These are phyloP conservation scores for Felis chaus DNA, from an alignment of 2,113 vertebrate species.

Conservation along the genomic window DNA sequence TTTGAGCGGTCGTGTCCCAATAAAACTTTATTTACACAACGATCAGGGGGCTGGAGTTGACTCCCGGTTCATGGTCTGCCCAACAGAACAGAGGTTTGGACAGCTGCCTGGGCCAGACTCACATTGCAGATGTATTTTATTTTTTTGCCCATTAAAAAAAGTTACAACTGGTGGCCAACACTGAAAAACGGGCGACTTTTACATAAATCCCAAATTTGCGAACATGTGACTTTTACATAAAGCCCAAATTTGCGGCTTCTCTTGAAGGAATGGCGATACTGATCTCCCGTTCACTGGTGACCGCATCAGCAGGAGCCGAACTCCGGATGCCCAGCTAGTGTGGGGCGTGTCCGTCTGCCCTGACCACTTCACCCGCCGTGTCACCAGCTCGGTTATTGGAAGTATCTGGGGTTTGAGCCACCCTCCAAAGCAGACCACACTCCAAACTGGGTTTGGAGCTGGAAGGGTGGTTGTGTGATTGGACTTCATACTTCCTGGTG, in stretches of 20 bases:
- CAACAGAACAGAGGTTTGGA: background rate
- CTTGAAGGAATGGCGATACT: rapidly evolving
- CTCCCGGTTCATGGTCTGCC: background rate
- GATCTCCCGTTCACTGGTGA: rapidly evolving
- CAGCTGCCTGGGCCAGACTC: background rate
- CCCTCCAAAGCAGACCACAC: too few relatives aligned
- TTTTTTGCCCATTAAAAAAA: background rate
- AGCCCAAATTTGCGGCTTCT: background rate
- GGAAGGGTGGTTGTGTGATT: rapidly evolving
- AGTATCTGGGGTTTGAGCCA: background rate
- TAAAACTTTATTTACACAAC: background rate
- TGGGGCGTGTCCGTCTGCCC: rapidly evolving
- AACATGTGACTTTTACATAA: background rate
- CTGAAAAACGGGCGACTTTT: background rate
- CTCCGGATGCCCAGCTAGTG: background rate
- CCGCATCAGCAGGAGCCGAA: rapidly evolving
- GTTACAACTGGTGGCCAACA: background rate
- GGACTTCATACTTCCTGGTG: rapidly evolving
- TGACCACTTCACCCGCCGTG: rapidly evolving
- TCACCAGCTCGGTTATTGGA: too few relatives aligned
- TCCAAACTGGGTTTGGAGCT: background rate
- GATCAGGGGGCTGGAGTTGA: too few relatives aligned
- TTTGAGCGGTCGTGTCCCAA: background rate
- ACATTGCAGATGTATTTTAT: rapidly evolving
- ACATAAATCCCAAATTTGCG: too few relatives aligned